phyloP scores from a whole-genome alignment of 2,113 vertebrate genomes.

The Pica pica region DNA sequence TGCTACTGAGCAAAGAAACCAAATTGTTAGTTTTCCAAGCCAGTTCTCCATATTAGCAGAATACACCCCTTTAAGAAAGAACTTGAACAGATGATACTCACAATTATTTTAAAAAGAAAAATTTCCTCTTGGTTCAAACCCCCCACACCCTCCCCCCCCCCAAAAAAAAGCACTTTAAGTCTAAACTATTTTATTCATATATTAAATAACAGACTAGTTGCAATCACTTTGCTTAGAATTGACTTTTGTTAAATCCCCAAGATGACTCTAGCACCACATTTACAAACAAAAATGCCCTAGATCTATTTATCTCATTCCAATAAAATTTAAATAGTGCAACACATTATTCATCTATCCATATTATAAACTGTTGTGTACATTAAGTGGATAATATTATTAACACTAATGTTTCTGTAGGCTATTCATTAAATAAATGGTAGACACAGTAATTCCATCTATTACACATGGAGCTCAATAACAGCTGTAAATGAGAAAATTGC shows the following conservation, averaged over 20 bases:
- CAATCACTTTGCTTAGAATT: not conserved
- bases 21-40: not conserved
- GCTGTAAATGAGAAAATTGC: constrained; percentile 51
- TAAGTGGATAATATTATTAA: constrained; percentile 56
- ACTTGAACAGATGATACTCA: not conserved
- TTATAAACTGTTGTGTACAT: constrained; percentile 46
- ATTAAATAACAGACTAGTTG: not conserved
- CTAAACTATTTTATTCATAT: not conserved
- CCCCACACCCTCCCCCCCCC: too few relatives aligned
- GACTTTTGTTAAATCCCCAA: not conserved
- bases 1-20: not conserved
- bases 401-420: constrained; percentile 43
- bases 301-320: constrained; percentile 26
- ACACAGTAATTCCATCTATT: constrained; percentile 46
- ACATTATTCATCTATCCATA: constrained; percentile 33
- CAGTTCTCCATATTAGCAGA: not conserved
- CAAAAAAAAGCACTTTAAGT: not conserved
- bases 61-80: not conserved
- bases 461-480: constrained; percentile 34
- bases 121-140: not conserved
- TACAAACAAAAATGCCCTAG: not conserved
- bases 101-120: not conserved
- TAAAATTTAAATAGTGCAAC: constrained; percentile 38
- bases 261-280: not conserved
- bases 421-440: constrained; percentile 55